These are phyloP conservation scores for Gobius niger DNA, from an alignment of 2,113 vertebrate species.

Conservation along the genomic window DNA sequence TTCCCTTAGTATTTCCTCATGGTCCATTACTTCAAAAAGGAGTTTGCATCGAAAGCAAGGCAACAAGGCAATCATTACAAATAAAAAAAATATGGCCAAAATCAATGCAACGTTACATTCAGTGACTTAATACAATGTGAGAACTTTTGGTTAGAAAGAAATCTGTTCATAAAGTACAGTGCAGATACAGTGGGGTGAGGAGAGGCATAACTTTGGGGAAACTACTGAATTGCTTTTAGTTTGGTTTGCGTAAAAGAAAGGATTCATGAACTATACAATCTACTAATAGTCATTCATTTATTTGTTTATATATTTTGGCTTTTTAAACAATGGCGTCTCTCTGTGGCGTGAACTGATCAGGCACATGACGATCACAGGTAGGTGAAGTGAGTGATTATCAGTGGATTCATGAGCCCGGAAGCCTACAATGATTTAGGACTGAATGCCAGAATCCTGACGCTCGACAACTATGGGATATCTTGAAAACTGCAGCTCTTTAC, in stretches of 20 bases:
- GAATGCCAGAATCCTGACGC: no score
- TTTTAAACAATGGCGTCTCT: background rate
- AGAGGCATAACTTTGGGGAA: background rate
- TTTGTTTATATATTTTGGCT: background rate
- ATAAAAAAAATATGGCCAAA: conserved; percentile 42
- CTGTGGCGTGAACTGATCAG: background rate
- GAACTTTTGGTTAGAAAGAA: conserved; percentile 26
- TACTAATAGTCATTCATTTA: background rate
- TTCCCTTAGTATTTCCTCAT: conserved; percentile 27
- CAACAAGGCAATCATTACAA: conserved; percentile 53
- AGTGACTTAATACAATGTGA: background rate
- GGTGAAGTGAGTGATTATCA: background rate
- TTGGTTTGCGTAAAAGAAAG: background rate
- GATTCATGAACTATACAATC: background rate
- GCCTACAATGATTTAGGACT: no score
- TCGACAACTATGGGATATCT: no score
- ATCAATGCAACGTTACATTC: background rate
- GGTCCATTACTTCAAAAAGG: conserved; percentile 28
- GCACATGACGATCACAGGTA: background rate
- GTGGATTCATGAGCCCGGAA: background rate
- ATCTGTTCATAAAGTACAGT: background rate
- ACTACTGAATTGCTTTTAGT: background rate
- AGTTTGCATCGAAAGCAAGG: conserved; percentile 60
- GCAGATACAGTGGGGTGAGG: background rate
- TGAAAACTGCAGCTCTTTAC: no score